Percentiles rank a stretch among this genome's conserved stretches.
Evolutionary conservation across 2,888 invertebrate genomes (phyloP).

Genomic region (Drosophila lacicola): DNA sequence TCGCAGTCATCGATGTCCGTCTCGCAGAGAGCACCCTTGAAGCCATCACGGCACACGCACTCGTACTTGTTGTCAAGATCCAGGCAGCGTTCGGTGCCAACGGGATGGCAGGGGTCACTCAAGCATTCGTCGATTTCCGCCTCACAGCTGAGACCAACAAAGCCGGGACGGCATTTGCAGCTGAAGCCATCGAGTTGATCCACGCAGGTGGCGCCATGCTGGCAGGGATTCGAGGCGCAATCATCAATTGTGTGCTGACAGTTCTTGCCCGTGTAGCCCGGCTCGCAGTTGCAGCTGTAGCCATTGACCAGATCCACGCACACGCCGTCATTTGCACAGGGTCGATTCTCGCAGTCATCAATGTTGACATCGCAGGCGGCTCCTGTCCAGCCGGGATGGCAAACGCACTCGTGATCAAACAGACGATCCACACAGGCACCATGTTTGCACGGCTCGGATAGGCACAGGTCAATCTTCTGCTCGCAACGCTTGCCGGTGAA

Average conservation of each 20-base stretch:
- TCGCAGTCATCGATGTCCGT: constrained; percentile 95
- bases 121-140: constrained; percentile 96
- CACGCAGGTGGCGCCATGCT: constrained; percentile 95
- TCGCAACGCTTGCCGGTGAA: constrained; percentile 98
- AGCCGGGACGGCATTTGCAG: constrained; percentile 97
- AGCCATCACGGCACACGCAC: constrained; percentile 96
- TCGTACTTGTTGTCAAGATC: constrained; percentile 94
- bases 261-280: constrained; percentile 96
- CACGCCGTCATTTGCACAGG: constrained; percentile 96
- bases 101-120: constrained; percentile 95
- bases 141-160: constrained; percentile 96
- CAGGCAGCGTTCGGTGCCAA: constrained; percentile 95
- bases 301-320: constrained; percentile 95
- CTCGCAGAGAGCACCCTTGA: constrained; percentile 93
- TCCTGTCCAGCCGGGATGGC: constrained; percentile 96
- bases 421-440: constrained; percentile 96
- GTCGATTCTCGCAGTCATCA: constrained; percentile 94
- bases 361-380: constrained; percentile 94
- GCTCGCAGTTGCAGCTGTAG: constrained; percentile 94
- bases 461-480: constrained; percentile 96
- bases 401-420: constrained; percentile 94
- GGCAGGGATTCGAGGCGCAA: constrained; percentile 95
- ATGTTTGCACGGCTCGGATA: constrained; percentile 95
- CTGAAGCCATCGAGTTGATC: constrained; percentile 95
- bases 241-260: constrained; percentile 98